Evolutionary conservation across 2,888 invertebrate genomes (phyloP), one percentile per base, ranked within the genome.

Genomic region (Lasius fuliginosus): DNA sequence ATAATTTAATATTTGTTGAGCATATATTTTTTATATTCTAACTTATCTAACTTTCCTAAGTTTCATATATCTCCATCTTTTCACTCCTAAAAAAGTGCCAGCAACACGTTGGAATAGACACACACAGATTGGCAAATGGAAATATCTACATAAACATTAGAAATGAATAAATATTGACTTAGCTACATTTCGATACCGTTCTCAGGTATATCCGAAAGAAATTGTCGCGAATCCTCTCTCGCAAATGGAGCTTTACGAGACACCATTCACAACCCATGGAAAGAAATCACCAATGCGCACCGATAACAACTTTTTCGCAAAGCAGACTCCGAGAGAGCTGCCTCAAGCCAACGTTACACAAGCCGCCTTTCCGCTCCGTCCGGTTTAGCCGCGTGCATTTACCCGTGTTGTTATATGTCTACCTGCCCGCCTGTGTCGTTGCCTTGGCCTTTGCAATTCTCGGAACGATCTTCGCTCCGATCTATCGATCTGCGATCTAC

Each of bases 401-500:
- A 86, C 85, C 85, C 71, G 79, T 87, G 85, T 90, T 68, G 85
- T 73, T 85, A 83, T 75, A 73, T 65, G 42, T 74, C 79, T 68
- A 64, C 67, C 71, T 71, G 84, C 46, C 77, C 60, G 85, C 77
- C 36, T 71, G 75, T 84, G 84, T 83, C 84, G 77, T 88, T 87
- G 82, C 91, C 90, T 91, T 92, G 90, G 91, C 89, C 90, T 91
- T 92, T 91, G 86, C 88, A 86, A 90, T 91, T 92, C 91, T 76
- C 84, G 84, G 90, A 92, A 91, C 88, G 86, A 87, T 91, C 89
- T 89, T 83, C 74, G 33, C 87, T 86, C 83, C 86, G 85, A 90
- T 90, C 88, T 86, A 91, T 91, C 90, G 90, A 90, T 91, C 74
- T 75, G 64, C 76, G 86, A 91, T 91, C 86, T 56, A 75, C 71